Evolutionary conservation across 30 jellyfish, hydroid and myxozoan genomes (phyloP).

Genomic region (Pelagia noctiluca): DNA sequence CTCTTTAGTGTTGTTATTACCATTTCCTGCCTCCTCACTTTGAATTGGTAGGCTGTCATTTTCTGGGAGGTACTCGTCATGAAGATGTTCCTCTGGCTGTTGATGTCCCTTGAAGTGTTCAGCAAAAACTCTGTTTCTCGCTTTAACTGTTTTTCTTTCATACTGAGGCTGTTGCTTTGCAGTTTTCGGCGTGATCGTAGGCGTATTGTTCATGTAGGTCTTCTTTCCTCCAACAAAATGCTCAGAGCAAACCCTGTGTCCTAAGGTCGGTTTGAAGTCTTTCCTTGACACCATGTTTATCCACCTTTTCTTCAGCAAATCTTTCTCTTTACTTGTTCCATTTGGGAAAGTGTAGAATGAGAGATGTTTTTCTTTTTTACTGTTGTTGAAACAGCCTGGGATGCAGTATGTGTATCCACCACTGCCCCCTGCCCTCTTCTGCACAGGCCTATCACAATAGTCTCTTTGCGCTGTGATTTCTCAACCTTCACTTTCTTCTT

Average conservation of each 20-base stretch:
- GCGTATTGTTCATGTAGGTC: no score
- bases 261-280: slow-evolving; percentile 28
- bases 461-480: background rate
- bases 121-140: slow-evolving; percentile 10
- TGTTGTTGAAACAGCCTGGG: slow-evolving; percentile 23
- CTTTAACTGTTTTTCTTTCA: slow-evolving; percentile 3
- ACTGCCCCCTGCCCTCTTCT: slow-evolving; percentile 1
- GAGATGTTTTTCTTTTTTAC: slow-evolving; percentile 22
- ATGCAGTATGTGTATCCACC: slow-evolving; percentile 14
- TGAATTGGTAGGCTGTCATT: no score
- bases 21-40: no score
- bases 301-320: slow-evolving; percentile 36
- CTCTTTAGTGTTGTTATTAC: no score
- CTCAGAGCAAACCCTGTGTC: no score
- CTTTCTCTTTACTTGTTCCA: slow-evolving; percentile 51
- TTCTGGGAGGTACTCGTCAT: no score
- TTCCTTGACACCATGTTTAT: slow-evolving; percentile 19
- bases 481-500: no score
- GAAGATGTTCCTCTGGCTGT: no score
- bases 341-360: slow-evolving; percentile 46
- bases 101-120: no score
- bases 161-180: background rate
- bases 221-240: no score
- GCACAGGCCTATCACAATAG: slow-evolving; percentile 2
- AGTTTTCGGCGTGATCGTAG: slow-evolving; percentile 2